phyloP scores from a whole-genome alignment of 2,797 vertebrate genomes.

The Toxotes lorentzi region DNA sequence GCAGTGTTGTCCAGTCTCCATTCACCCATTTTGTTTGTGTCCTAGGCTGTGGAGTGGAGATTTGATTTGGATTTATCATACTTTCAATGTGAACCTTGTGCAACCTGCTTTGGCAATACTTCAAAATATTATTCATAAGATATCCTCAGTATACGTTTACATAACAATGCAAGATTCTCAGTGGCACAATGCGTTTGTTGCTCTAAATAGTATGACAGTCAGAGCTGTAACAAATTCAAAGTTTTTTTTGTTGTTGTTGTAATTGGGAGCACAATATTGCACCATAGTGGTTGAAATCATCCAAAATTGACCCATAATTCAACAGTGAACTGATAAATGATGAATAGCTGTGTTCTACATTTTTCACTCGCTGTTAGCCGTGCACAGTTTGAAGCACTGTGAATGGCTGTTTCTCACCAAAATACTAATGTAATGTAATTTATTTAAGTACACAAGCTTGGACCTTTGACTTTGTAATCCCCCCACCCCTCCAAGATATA shows the following conservation, averaged over 20 bases:
- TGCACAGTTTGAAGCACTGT: neutral
- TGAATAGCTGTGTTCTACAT: neutral
- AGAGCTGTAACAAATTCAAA: no score
- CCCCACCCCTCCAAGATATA: neutral
- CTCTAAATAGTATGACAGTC: neutral
- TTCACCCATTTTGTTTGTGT: neutral
- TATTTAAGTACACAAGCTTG: conserved; percentile 1
- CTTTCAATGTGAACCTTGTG: neutral
- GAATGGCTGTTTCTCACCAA: neutral
- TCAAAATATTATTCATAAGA: neutral
- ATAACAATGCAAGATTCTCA: neutral
- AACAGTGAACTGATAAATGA: neutral
- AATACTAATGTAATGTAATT: neutral
- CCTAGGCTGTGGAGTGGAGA: neutral
- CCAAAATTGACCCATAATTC: neutral
- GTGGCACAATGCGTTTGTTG: neutral
- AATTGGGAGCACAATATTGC: neutral
- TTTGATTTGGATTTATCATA: neutral
- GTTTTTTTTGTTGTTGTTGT: neutral
- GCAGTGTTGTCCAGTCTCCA: neutral
- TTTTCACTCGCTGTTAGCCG: neutral
- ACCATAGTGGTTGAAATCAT: neutral
- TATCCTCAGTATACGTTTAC: neutral
- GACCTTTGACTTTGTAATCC: neutral
- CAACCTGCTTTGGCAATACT: neutral